Conservation (phyloP, 2,113 vertebrate genomes). For the Hystrix brachyura region DNA sequence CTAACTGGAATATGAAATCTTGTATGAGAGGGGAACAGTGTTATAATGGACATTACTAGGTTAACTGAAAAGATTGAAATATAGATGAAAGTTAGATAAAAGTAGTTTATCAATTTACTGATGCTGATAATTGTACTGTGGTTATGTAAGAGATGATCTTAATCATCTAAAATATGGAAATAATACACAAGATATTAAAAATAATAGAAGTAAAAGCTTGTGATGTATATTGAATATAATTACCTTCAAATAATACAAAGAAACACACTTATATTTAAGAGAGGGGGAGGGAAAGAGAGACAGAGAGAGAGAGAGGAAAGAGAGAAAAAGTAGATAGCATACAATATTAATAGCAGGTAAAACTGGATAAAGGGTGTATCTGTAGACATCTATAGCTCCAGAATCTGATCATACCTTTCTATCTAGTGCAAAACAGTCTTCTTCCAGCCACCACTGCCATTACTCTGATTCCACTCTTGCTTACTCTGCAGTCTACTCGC, state of each 20-base stretch:
- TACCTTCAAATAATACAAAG: background rate
- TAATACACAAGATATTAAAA: background rate
- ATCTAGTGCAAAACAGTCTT: background rate
- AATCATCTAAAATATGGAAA: background rate
- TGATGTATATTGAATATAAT: background rate
- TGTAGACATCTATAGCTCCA: background rate
- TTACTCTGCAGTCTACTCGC: background rate
- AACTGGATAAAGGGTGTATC: background rate
- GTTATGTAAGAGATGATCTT: background rate
- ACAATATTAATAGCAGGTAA: background rate
- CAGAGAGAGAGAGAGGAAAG: background rate
- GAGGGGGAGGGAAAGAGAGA: background rate
- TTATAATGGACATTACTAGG: background rate
- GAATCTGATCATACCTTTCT: background rate
- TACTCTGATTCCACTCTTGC: background rate
- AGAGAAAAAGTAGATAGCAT: background rate
- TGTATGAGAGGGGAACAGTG: background rate
- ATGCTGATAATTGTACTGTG: background rate
- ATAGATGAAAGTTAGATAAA: slow-evolving; percentile 29
- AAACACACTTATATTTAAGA: background rate
- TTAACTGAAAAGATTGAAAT: background rate
- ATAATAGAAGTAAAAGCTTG: background rate
- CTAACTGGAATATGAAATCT: background rate
- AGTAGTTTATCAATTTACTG: background rate
- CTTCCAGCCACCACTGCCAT: background rate